Conservation (phyloP, 2,797 vertebrate species). For the Podargus strigoides region DNA sequence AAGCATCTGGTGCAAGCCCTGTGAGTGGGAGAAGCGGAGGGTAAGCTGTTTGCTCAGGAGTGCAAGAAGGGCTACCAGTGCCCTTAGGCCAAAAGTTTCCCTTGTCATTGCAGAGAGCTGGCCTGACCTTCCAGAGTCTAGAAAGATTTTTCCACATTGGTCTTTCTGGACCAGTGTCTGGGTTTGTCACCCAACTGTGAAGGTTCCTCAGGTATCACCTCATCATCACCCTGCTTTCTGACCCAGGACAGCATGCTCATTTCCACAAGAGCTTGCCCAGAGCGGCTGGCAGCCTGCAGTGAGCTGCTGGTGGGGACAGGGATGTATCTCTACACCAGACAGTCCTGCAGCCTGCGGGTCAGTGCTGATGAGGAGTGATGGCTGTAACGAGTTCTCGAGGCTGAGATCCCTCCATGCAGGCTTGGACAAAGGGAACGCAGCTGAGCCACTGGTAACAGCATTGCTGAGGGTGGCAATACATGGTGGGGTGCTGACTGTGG, state of each 20-base stretch:
- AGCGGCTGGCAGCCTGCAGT: background rate
- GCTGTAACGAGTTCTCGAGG: background rate
- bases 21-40: background rate
- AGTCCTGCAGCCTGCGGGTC: accelerated
- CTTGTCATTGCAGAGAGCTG: background rate
- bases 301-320: background rate
- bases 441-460: background rate
- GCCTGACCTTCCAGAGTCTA: background rate
- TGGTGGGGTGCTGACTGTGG: accelerated
- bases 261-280: background rate
- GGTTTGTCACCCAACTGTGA: background rate
- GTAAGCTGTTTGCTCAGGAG: background rate
- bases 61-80: background rate
- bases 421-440: background rate
- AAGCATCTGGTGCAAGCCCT: background rate
- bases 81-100: background rate
- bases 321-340: background rate
- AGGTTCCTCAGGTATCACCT: background rate
- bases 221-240: background rate
- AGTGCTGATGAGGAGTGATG: background rate
- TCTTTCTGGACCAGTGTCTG: background rate
- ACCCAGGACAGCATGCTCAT: accelerated
- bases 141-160: background rate
- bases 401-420: background rate
- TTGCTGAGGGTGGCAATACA: background rate